These are phyloP conservation scores for Clivina fossor DNA, from an alignment of 2,888 invertebrate species.

Conservation along the genomic window DNA sequence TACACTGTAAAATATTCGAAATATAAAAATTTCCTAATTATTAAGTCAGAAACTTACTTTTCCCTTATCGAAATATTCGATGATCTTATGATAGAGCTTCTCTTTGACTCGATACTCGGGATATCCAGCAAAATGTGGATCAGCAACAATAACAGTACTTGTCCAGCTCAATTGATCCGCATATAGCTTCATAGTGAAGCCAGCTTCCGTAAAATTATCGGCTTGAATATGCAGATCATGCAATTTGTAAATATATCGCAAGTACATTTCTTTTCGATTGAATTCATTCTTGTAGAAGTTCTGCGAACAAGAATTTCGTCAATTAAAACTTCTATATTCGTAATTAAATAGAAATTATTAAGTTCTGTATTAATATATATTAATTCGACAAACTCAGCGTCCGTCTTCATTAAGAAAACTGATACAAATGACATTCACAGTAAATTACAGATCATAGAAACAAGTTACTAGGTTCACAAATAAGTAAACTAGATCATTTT, in stretches of 20 bases:
- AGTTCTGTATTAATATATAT: too few species aligned
- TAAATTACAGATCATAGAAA: too few species aligned
- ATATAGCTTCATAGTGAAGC: constrained; percentile 90
- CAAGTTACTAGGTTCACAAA: too few species aligned
- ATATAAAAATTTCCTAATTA: neutral
- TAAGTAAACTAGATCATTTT: too few species aligned
- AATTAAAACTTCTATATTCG: too few species aligned
- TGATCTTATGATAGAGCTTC: constrained; percentile 81
- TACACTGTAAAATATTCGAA: constrained; percentile 71
- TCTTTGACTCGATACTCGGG: constrained; percentile 91
- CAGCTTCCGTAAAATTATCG: constrained; percentile 93
- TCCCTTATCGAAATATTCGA: constrained; percentile 91
- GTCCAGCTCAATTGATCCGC: constrained; percentile 89
- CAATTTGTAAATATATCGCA: constrained; percentile 92
- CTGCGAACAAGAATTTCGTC: constrained; percentile 54
- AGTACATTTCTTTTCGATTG: constrained; percentile 92
- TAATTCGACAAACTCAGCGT: too few species aligned
- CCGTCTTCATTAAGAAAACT: too few species aligned
- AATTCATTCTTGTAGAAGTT: constrained; percentile 97
- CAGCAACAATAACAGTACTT: constrained; percentile 65
- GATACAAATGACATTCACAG: too few species aligned
- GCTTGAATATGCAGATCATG: constrained; percentile 89
- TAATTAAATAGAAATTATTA: too few species aligned
- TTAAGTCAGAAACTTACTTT: constrained; percentile 60
- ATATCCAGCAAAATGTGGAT: constrained; percentile 71